Percentiles rank a stretch among this genome's conserved stretches.
Conservation (phyloP, 2,113 vertebrate genomes). For the Procapra przewalskii region DNA sequence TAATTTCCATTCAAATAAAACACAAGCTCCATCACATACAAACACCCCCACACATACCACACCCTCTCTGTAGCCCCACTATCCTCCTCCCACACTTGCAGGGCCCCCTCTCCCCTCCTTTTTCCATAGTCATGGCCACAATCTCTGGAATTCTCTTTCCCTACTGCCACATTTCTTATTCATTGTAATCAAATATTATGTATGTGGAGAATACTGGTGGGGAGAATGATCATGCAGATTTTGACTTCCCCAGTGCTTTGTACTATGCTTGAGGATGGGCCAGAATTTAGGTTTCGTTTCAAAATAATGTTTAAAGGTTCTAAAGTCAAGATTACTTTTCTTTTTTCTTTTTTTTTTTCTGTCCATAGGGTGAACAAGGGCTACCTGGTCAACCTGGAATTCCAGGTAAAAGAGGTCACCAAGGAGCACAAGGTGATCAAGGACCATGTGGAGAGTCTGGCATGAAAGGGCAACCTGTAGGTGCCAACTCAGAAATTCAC, state of each 20-base stretch:
- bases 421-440: conserved; percentile 90
- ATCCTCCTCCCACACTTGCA: background rate
- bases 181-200: background rate
- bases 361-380: conserved; percentile 89
- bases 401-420: conserved; percentile 85
- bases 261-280: background rate
- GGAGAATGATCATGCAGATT: background rate
- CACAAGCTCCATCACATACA: background rate
- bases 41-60: background rate
- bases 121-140: background rate
- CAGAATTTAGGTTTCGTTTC: background rate
- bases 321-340: conserved; percentile 18
- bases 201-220: background rate
- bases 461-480: conserved; percentile 89
- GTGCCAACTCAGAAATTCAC: conserved; percentile 67
- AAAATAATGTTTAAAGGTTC: background rate
- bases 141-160: background rate
- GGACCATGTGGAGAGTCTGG: conserved; percentile 87
- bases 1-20: background rate
- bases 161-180: background rate
- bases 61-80: background rate
- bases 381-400: conserved; percentile 88
- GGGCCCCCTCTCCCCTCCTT: background rate
- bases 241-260: background rate
- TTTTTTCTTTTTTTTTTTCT: background rate